These are phyloP conservation scores for Archaeoteleia sp. DNA, from an alignment of 2,888 invertebrate genomes.

Conservation along the genomic window DNA sequence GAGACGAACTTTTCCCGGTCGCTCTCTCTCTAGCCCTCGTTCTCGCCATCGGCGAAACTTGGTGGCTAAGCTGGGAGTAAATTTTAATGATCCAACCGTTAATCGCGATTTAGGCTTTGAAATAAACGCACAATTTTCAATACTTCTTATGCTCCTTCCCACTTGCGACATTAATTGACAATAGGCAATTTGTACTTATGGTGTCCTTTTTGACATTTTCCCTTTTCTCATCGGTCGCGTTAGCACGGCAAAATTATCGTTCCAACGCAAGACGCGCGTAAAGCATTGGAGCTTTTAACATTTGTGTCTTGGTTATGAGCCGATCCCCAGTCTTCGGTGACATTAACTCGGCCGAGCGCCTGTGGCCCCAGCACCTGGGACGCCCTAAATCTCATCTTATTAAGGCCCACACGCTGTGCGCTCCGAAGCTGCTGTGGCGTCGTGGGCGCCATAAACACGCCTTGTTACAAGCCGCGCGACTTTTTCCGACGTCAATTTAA, in stretches of 20 bases:
- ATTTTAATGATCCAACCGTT: too few species aligned
- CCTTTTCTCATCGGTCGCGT: not conserved
- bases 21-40: too few species aligned
- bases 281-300: conserved; percentile 58
- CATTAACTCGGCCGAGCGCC: conserved; percentile 57
- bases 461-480: conserved; percentile 41
- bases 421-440: conserved; percentile 14
- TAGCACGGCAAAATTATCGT: conserved; percentile 15
- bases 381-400: conserved; percentile 67
- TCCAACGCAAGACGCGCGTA: conserved; percentile 20
- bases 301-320: conserved; percentile 60
- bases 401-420: conserved; percentile 55
- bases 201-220: too few species aligned
- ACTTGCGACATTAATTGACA: too few species aligned
- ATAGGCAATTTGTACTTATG: too few species aligned
- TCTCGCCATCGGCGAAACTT: too few species aligned
- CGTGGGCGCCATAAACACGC: conserved; percentile 42
- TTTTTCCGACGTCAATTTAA: conserved; percentile 48
- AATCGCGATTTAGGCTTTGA: too few species aligned
- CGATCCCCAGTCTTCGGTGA: conserved; percentile 52
- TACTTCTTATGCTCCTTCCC: too few species aligned
- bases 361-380: conserved; percentile 62
- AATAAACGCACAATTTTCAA: too few species aligned
- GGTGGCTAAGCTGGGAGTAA: too few species aligned
- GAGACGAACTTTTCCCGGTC: too few species aligned